phyloP scores from a whole-genome alignment of 2,888 invertebrate genomes.

The Hirtodrosophila trivittata region DNA sequence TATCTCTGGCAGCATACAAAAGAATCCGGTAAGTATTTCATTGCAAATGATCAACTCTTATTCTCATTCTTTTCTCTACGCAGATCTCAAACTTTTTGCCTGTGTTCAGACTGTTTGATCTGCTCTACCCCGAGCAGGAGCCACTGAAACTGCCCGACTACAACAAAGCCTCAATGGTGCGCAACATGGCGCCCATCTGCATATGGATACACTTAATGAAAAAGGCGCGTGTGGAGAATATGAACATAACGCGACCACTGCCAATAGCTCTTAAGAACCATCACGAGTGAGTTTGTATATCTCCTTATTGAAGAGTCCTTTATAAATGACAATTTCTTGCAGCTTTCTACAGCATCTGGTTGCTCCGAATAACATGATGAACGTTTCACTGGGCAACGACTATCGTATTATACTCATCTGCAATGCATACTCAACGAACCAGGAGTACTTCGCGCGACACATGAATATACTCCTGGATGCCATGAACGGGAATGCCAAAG shows the following conservation, averaged over 20 bases:
- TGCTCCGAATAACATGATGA: slow-evolving; percentile 89
- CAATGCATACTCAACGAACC: slow-evolving; percentile 97
- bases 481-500: slow-evolving; percentile 89
- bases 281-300: slow-evolving; percentile 86
- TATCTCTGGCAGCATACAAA: slow-evolving; percentile 97
- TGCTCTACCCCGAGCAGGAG: slow-evolving; percentile 96
- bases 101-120: slow-evolving; percentile 94
- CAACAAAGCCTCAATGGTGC: slow-evolving; percentile 89
- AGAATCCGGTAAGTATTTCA: slow-evolving; percentile 89
- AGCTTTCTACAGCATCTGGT: slow-evolving; percentile 94
- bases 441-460: slow-evolving; percentile 94
- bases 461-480: slow-evolving; percentile 96
- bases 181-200: slow-evolving; percentile 94
- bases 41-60: too few relatives aligned
- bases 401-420: slow-evolving; percentile 96
- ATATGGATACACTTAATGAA: slow-evolving; percentile 98
- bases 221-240: slow-evolving; percentile 94
- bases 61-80: slow-evolving; percentile 52
- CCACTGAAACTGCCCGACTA: slow-evolving; percentile 95
- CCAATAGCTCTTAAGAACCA: slow-evolving; percentile 92
- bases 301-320: neutral
- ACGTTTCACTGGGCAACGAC: slow-evolving; percentile 93
- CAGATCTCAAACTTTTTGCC: slow-evolving; percentile 93
- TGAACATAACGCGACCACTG: slow-evolving; percentile 90
- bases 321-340: slow-evolving; percentile 23